A percentile compares a stretch with the other conserved stretches of the same genome.
Evolutionary conservation across 53 echinoderm and acorn worm species (phyloP).

Genomic region (Antedon mediterranea): DNA sequence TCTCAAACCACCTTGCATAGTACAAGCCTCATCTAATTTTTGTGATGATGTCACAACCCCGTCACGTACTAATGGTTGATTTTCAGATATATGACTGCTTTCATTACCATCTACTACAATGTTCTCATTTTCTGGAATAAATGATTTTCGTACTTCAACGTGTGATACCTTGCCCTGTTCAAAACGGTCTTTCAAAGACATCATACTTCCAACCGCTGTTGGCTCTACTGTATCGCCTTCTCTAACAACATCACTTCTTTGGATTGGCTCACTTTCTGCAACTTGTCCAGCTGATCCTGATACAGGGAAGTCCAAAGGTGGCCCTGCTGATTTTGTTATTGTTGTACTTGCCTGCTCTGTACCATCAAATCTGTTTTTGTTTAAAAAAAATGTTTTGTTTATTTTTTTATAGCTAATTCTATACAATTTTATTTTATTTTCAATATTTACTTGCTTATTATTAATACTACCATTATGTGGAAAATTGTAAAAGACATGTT

Average conservation of each 20-base stretch:
- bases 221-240: neutral
- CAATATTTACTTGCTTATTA: too few species aligned
- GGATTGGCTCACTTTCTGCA: slow-evolving; percentile 62
- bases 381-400: neutral
- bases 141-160: slow-evolving; percentile 27
- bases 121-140: slow-evolving; percentile 21
- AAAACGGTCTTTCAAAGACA: slow-evolving; percentile 43
- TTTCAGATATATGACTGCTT: slow-evolving; percentile 18
- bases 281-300: slow-evolving; percentile 15
- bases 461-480: too few species aligned
- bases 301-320: neutral
- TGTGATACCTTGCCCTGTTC: slow-evolving; percentile 36
- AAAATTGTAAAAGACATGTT: too few species aligned
- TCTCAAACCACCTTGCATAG: slow-evolving; percentile 20
- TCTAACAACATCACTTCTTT: slow-evolving; percentile 61
- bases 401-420: too few species aligned
- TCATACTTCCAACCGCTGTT: slow-evolving; percentile 8
- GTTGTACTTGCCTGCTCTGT: neutral
- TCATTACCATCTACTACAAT: slow-evolving; percentile 8
- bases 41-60: slow-evolving; percentile 36
- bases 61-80: slow-evolving; percentile 32
- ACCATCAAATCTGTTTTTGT: neutral
- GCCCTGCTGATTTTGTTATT: neutral
- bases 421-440: too few species aligned
- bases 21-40: slow-evolving; percentile 27